Conservation (phyloP, 1,140 invertebrate species). For the Cydia splendana region DNA sequence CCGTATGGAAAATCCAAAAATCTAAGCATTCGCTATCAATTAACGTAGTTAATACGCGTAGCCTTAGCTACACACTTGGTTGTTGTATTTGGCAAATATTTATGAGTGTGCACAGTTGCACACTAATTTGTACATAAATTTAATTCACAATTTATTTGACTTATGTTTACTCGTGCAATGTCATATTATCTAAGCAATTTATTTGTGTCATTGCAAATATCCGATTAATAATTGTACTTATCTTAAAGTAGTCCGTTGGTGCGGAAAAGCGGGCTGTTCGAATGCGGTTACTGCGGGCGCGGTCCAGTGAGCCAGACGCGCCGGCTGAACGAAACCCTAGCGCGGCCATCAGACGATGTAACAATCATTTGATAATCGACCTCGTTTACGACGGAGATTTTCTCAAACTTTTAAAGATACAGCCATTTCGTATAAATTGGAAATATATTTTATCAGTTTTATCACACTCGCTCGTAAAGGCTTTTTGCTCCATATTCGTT, state of each 20-base stretch:
- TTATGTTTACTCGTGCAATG: no score
- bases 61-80: no score
- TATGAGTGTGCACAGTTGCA: no score
- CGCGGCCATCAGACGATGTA: slow-evolving; percentile 23
- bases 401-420: not conserved
- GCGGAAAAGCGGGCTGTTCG: slow-evolving; percentile 19
- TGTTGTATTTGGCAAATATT: no score
- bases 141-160: no score
- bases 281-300: slow-evolving; percentile 45
- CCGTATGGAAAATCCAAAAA: no score
- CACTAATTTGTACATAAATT: no score
- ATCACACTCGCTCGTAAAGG: no score
- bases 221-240: slow-evolving; percentile 16
- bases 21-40: no score
- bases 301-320: slow-evolving; percentile 47
- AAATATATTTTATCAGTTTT: not conserved
- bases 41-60: no score
- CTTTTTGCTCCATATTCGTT: no score
- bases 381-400: not conserved
- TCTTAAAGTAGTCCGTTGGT: slow-evolving; percentile 4
- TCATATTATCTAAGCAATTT: not conserved
- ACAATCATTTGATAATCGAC: slow-evolving; percentile 30
- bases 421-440: not conserved
- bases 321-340: slow-evolving; percentile 33
- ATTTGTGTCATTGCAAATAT: not conserved